Conservation (phyloP, 1,140 invertebrate species). For the Drosophila kepulauana region DNA sequence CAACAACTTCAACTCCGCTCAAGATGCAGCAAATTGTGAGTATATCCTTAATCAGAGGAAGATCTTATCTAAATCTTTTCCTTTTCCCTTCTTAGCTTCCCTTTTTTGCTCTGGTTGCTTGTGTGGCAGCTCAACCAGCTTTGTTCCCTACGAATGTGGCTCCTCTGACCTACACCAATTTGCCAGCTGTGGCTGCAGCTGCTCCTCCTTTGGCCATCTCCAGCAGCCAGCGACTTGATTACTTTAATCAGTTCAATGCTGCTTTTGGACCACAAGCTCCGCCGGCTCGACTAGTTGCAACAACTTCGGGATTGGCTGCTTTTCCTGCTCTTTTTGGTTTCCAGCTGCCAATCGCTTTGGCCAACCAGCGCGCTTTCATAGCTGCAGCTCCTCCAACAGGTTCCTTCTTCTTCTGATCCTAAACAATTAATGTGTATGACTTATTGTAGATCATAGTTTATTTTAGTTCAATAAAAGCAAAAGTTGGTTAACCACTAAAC, state of each 20-base stretch:
- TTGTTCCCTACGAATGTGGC: background rate
- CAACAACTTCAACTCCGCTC: background rate
- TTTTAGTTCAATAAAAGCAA: slow-evolving; percentile 40
- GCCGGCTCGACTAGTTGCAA: slow-evolving; percentile 53
- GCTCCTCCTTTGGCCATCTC: slow-evolving; percentile 57
- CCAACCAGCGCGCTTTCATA: slow-evolving; percentile 41
- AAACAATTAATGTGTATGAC: background rate
- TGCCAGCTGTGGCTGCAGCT: slow-evolving; percentile 23
- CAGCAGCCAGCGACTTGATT: slow-evolving; percentile 67
- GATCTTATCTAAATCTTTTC: background rate
- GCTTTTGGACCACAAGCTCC: slow-evolving; percentile 46
- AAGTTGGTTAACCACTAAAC: slow-evolving; percentile 53
- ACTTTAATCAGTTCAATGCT: slow-evolving; percentile 71
- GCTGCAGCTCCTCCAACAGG: slow-evolving; percentile 32
- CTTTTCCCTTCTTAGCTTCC: slow-evolving; percentile 18
- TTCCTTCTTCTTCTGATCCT: slow-evolving; percentile 42
- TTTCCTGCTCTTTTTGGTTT: slow-evolving; percentile 20
- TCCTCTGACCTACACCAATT: slow-evolving; percentile 21
- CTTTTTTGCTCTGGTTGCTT: slow-evolving; percentile 42
- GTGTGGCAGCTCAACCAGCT: slow-evolving; percentile 28
- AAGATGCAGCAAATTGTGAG: slow-evolving; percentile 56
- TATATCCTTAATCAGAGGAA: background rate
- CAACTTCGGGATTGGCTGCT: slow-evolving; percentile 35
- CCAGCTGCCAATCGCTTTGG: slow-evolving; percentile 33
- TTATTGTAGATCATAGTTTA: background rate